Conservation (phyloP, 2,113 vertebrate species). For the Chitala chitala region DNA sequence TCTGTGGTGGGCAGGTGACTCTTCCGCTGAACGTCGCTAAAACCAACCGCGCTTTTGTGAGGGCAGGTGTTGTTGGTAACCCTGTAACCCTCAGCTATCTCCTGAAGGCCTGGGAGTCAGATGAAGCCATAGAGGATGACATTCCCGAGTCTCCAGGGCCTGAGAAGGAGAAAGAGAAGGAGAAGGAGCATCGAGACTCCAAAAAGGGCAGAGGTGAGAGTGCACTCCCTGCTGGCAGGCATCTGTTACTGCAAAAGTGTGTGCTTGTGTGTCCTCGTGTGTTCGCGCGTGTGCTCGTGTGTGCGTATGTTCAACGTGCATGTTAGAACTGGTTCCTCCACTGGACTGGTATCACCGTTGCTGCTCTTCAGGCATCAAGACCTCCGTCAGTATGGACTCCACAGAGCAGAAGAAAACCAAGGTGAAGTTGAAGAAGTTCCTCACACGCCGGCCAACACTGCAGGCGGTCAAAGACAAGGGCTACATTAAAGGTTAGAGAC, state of each 20-base stretch:
- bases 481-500: slow-evolving; percentile 85
- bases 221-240: no score
- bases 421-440: slow-evolving; percentile 93
- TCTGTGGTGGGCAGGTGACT: no score
- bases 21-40: no score
- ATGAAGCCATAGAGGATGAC: slow-evolving; percentile 85
- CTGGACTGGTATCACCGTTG: not conserved
- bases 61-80: not conserved
- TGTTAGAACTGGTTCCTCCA: slow-evolving; percentile 9
- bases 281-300: not conserved
- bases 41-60: no score
- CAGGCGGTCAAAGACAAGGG: slow-evolving; percentile 93
- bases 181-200: slow-evolving; percentile 76
- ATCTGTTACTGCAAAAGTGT: slow-evolving; percentile 14
- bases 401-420: slow-evolving; percentile 88
- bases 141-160: slow-evolving; percentile 82
- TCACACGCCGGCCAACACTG: slow-evolving; percentile 83
- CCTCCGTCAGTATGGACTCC: slow-evolving; percentile 70
- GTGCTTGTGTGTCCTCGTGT: not conserved
- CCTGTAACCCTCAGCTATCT: not conserved
- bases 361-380: slow-evolving; percentile 68
- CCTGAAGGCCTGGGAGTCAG: slow-evolving; percentile 72
- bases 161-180: slow-evolving; percentile 76
- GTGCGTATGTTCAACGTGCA: not conserved
- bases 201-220: slow-evolving; percentile 74